Conservation (phyloP, 2,888 invertebrate species). For the Athalia circularis region DNA sequence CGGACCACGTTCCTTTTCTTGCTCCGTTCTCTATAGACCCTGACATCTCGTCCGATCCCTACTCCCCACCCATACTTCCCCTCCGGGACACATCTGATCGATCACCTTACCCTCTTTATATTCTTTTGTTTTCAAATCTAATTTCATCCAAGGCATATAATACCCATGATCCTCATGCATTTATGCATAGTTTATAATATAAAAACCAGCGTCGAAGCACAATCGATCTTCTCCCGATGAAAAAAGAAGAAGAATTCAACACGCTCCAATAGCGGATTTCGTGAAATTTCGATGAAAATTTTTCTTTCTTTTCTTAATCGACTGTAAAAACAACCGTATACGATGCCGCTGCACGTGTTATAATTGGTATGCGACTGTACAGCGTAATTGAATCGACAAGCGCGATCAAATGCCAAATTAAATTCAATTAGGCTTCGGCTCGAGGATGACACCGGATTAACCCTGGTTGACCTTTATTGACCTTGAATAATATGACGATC, state of each 20-base stretch:
- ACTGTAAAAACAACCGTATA: too few species aligned
- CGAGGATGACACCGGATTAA: conserved; percentile 33
- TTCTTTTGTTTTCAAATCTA: conserved; percentile 14
- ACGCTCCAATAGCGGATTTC: too few species aligned
- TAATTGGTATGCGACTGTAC: neutral
- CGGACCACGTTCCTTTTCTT: neutral
- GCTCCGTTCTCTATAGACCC: neutral
- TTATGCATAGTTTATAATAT: too few species aligned
- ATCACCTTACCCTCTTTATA: neutral
- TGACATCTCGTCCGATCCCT: neutral
- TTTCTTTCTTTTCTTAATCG: too few species aligned
- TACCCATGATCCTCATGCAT: neutral
- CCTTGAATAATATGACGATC: conserved; percentile 18
- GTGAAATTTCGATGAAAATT: too few species aligned
- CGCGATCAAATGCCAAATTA: conserved; percentile 28
- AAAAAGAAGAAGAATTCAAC: neutral
- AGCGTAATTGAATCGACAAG: neutral
- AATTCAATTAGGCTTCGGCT: conserved; percentile 7
- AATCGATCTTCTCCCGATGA: neutral
- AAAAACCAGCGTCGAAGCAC: too few species aligned
- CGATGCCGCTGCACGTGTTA: neutral
- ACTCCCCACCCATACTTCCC: too few species aligned
- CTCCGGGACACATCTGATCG: neutral
- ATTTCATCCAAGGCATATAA: conserved; percentile 1
- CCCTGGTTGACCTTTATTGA: conserved; percentile 35